These are phyloP conservation scores for Falco columbarius DNA, from an alignment of 2,797 vertebrate species.

Conservation along the genomic window DNA sequence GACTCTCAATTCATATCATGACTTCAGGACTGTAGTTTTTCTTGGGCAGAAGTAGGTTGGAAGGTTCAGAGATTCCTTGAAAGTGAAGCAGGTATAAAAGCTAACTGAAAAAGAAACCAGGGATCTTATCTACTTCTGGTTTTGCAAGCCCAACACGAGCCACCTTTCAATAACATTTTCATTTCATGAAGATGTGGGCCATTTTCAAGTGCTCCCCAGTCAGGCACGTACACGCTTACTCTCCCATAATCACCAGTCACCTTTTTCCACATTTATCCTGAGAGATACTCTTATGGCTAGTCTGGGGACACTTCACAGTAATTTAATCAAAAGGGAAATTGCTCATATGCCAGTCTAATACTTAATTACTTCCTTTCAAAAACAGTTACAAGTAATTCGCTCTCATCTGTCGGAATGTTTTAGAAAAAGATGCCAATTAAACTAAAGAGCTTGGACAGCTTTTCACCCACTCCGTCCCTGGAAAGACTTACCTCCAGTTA, in stretches of 20 bases:
- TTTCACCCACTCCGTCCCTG: background rate
- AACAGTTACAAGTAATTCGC: background rate
- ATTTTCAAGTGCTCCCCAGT: background rate
- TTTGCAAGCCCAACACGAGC: background rate
- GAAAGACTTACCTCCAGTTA: background rate
- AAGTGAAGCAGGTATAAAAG: background rate
- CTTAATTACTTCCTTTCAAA: conserved; percentile 26
- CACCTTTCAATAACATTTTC: background rate
- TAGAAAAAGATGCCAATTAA: background rate
- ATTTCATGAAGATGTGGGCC: background rate
- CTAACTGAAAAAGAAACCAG: background rate
- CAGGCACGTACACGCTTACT: background rate
- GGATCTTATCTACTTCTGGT: background rate
- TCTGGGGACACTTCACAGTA: background rate
- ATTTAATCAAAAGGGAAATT: conserved; percentile 9
- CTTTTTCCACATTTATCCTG: background rate
- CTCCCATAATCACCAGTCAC: background rate
- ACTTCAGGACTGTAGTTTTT: background rate
- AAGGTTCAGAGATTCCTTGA: background rate
- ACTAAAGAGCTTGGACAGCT: background rate
- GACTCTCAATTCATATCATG: background rate
- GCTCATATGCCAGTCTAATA: background rate
- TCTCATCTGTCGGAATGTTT: background rate
- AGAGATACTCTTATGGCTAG: background rate
- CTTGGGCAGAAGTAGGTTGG: background rate